phyloP scores from a whole-genome alignment of 1,140 invertebrate genomes.

The Bathynomus jamesi region DNA sequence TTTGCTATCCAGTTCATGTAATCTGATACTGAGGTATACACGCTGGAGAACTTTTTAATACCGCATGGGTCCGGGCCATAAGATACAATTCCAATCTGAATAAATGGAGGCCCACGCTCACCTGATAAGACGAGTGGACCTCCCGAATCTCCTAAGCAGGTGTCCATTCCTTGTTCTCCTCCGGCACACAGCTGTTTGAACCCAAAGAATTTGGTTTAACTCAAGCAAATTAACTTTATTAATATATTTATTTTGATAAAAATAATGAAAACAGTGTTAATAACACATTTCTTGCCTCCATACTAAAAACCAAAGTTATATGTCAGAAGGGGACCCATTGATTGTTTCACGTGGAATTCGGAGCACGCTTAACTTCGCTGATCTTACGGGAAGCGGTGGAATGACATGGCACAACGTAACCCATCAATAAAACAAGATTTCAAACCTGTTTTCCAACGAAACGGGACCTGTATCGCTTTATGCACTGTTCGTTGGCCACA shows the following conservation, averaged over 20 bases:
- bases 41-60: conserved; percentile 3
- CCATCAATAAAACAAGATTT: too few relatives aligned
- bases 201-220: not conserved
- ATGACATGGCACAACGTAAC: too few relatives aligned
- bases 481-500: not conserved
- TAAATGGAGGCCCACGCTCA: not conserved
- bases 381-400: too few relatives aligned
- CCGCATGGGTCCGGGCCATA: conserved; percentile 5
- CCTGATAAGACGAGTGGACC: conserved; percentile 2
- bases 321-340: too few relatives aligned
- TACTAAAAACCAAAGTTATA: too few relatives aligned
- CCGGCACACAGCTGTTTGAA: conserved; percentile 18
- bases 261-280: too few relatives aligned
- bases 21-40: conserved; percentile 11
- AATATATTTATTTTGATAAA: too few relatives aligned
- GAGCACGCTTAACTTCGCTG: too few relatives aligned
- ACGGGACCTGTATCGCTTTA: not conserved
- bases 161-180: not conserved
- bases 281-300: too few relatives aligned
- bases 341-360: too few relatives aligned
- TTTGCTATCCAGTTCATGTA: not conserved
- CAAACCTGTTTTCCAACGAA: conserved; percentile 11
- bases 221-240: too few relatives aligned
- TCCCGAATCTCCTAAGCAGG: conserved; percentile 10
- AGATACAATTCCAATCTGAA: too few relatives aligned